phyloP scores from a whole-genome alignment of 2,113 vertebrate genomes.

The Lepus europaeus region DNA sequence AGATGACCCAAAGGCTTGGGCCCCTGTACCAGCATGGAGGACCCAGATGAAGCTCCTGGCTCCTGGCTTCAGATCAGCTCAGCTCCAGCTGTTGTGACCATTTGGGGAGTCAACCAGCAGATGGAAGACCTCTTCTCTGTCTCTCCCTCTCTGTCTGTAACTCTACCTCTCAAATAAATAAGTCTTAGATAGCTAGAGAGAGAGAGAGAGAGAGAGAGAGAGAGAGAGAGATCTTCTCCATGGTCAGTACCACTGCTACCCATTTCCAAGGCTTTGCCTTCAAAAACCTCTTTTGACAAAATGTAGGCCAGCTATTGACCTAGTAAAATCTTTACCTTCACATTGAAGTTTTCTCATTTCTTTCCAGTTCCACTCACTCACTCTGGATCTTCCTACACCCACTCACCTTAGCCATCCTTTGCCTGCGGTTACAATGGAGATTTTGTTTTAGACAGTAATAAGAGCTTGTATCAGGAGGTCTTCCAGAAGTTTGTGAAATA shows the following conservation, averaged over 20 bases:
- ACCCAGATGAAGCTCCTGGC: too few species aligned
- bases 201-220: too few species aligned
- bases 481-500: too few species aligned
- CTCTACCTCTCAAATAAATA: too few species aligned
- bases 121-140: too few species aligned
- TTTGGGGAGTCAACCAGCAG: too few species aligned
- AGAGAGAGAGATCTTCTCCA: not conserved
- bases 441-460: not conserved
- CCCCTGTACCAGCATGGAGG: too few species aligned
- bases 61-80: too few species aligned
- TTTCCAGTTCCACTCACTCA: not conserved
- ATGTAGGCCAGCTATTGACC: not conserved
- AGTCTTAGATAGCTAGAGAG: too few species aligned
- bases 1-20: too few species aligned
- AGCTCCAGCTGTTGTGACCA: too few species aligned
- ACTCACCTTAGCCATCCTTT: not conserved
- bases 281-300: not conserved
- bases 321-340: slow-evolving; percentile 9
- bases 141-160: too few species aligned
- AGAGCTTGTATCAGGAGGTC: not conserved
- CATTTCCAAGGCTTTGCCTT: not conserved
- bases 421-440: not conserved
- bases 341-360: slow-evolving; percentile 15
- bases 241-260: not conserved
- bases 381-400: not conserved